Percentiles rank a stretch among this genome's conserved stretches.
These are phyloP conservation scores for Columbina picui DNA, from an alignment of 2,113 vertebrate species.

Conservation along the genomic window DNA sequence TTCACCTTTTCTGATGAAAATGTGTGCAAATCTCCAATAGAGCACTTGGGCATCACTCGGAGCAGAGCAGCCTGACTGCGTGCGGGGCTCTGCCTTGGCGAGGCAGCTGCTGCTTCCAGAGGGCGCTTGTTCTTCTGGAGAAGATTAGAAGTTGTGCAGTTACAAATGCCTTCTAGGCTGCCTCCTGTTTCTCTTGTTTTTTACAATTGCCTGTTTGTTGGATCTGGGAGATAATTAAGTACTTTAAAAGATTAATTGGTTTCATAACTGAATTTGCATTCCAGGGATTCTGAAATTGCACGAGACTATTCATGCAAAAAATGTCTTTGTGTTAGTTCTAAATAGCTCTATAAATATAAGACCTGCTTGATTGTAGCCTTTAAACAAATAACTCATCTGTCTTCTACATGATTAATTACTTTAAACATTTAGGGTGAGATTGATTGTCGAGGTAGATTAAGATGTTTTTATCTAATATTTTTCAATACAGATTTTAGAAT, in stretches of 20 bases:
- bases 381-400: conserved; percentile 16
- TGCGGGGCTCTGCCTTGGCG: not conserved
- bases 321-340: conserved; percentile 36
- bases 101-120: not conserved
- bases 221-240: conserved; percentile 29
- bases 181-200: not conserved
- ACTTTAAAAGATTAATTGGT: conserved; percentile 50
- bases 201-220: conserved; percentile 24
- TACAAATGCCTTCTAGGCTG: not conserved
- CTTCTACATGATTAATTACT: not conserved
- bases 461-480: not conserved
- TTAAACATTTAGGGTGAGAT: conserved; percentile 6
- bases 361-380: not conserved
- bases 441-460: not conserved
- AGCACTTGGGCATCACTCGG: not conserved
- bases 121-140: not conserved
- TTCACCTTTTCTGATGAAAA: not conserved
- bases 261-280: conserved; percentile 58
- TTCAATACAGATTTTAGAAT: not conserved
- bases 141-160: not conserved
- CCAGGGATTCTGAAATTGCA: conserved; percentile 29
- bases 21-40: not conserved
- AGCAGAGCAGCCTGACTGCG: not conserved
- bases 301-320: conserved; percentile 47
- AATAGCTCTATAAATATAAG: conserved; percentile 30